A percentile compares a stretch with the other conserved stretches of the same genome.
These are phyloP conservation scores for Lymantria dispar DNA, from an alignment of 2,888 invertebrate genomes.

Conservation along the genomic window DNA sequence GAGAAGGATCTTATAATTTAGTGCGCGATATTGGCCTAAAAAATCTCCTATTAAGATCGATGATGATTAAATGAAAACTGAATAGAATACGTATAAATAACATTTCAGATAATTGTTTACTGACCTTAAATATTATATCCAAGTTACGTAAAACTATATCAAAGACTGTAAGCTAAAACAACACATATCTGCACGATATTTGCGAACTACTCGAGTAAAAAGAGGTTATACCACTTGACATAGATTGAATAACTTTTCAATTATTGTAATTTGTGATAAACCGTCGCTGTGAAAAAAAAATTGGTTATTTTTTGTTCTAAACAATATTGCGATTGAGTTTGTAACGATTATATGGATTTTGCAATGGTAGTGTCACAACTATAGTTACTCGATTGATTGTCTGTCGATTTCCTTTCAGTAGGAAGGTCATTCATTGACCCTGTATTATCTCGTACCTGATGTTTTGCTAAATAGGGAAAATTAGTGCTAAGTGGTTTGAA, in stretches of 20 bases:
- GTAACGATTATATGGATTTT: constrained; percentile 46
- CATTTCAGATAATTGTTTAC: too few species aligned
- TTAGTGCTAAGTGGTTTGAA: constrained; percentile 7
- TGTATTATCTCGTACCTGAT: constrained; percentile 30
- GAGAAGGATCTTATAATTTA: too few species aligned
- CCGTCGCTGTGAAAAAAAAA: constrained; percentile 16
- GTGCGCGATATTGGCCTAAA: too few species aligned
- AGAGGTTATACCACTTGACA: constrained; percentile 33
- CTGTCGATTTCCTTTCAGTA: constrained; percentile 60
- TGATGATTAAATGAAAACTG: too few species aligned
- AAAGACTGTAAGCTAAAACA: too few species aligned
- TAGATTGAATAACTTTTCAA: constrained; percentile 31
- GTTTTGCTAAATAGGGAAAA: constrained; percentile 30
- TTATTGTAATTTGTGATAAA: constrained; percentile 20
- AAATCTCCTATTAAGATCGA: too few species aligned
- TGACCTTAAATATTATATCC: too few species aligned
- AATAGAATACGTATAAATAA: too few species aligned
- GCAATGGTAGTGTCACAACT: constrained; percentile 54
- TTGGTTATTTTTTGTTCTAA: constrained; percentile 19
- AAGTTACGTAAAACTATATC: too few species aligned
- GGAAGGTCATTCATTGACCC: constrained; percentile 49
- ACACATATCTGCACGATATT: background rate
- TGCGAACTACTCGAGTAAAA: constrained; percentile 13
- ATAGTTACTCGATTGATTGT: constrained; percentile 43
- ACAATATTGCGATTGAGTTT: constrained; percentile 12